Base-by-base conservation (phyloP, 2,888 invertebrate genomes). In the Atherix ibis region DNA sequence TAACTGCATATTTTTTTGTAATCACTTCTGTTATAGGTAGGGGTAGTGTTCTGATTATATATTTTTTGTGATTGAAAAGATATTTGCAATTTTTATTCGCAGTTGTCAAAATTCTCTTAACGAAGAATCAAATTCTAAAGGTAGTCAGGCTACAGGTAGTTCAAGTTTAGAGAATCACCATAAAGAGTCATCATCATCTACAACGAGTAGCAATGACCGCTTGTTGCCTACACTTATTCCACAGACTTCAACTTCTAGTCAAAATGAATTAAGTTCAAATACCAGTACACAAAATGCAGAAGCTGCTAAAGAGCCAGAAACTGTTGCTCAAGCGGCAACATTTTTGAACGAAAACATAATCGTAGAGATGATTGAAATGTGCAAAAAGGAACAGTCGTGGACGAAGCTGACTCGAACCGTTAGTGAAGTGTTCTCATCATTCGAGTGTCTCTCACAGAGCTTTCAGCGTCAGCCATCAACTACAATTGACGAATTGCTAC, bases 341-440 rank as follows among this genome's bases (percentile, higher is more conserved):
- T 52, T 44, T 40, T 48, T 29, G 46, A 51, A 24, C 46, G 88
- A 89, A 60, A 71, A 76, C 40, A 71, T 72, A 41, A 64, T 91
- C 34, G 67, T 72, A 48, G 70, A 76, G 44, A 68, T 89, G 39
- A 76, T 89, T 46, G 74, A 76, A 42, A 72, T 71, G 46, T 87
- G 88, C 52, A 67, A 76, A 49, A 63, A 70, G 40, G 70, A 68
- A 27, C 68, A 76, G 43, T 67, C 70, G 36, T 82, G 78, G 50
- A 72, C 80, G 29, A 70, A 74, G 8, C 62, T 91, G 28, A 77
- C 81, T 41, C 67, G 79, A 36, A 77, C 79, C 10, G 58, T 91
- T 19, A 80, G 81, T 2, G 75, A 79, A 54, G 78, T 87, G 2
- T 91, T 81, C 58, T 69, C 69, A 18, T 65, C 63, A 40, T 70